Percentiles rank a stretch among this genome's conserved stretches.
phyloP scores from a whole-genome alignment of 2,888 invertebrate genomes.

The Dichetophora obliterata region DNA sequence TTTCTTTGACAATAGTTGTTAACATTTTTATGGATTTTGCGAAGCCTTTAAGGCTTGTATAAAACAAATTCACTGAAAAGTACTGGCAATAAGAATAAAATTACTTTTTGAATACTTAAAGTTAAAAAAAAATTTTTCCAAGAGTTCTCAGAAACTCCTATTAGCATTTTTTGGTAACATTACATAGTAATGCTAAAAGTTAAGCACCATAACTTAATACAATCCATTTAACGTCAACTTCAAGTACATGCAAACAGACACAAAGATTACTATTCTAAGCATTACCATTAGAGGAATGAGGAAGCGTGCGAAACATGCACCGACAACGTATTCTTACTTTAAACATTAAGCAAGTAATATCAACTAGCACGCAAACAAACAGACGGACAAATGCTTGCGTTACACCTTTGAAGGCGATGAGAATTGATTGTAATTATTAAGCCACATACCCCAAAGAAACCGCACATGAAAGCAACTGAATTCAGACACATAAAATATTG shows the following conservation, averaged over 20 bases:
- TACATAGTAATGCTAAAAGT: not conserved
- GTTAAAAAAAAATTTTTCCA: too few relatives aligned
- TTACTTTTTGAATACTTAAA: too few relatives aligned
- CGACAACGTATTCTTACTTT: not conserved
- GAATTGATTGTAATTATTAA: constrained; percentile 66
- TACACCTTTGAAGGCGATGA: constrained; percentile 61
- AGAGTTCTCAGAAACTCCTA: too few relatives aligned
- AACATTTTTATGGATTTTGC: too few relatives aligned
- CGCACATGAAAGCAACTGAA: constrained; percentile 2
- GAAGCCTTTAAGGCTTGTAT: too few relatives aligned
- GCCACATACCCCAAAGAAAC: not conserved
- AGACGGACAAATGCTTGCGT: not conserved
- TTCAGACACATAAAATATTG: not conserved
- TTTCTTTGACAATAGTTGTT: too few relatives aligned
- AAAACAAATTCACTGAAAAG: too few relatives aligned
- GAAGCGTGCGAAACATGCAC: constrained; percentile 45
- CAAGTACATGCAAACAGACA: not conserved
- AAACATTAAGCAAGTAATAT: not conserved
- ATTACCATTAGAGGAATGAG: constrained; percentile 55
- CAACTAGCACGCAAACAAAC: too few relatives aligned
- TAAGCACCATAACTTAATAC: constrained; percentile 15
- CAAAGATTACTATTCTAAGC: not conserved
- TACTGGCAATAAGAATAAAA: too few relatives aligned
- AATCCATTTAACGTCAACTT: not conserved
- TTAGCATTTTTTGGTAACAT: too few relatives aligned